These are phyloP conservation scores for Salvelinus namaycush DNA, from an alignment of 2,113 vertebrate species.

Conservation along the genomic window DNA sequence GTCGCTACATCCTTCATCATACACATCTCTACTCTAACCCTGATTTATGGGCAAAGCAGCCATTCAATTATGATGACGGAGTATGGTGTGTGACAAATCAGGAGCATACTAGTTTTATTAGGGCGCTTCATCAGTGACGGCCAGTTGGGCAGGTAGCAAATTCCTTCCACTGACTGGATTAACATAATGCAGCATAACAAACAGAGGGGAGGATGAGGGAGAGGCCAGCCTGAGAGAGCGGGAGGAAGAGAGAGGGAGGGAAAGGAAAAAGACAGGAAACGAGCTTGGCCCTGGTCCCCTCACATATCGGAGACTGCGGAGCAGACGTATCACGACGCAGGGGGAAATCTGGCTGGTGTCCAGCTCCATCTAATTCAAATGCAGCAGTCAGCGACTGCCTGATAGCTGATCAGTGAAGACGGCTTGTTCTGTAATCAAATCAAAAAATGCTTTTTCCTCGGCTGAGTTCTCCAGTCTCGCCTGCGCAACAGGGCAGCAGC, in stretches of 20 bases:
- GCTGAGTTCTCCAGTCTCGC: background rate
- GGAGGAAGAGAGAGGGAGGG: background rate
- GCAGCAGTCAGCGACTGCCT: constrained; percentile 30
- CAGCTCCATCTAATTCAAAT: constrained; percentile 40
- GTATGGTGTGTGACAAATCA: constrained; percentile 7
- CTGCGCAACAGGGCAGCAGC: background rate
- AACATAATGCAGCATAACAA: background rate
- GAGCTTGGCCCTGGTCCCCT: background rate
- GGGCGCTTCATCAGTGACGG: constrained; percentile 12
- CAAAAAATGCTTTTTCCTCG: constrained; percentile 17
- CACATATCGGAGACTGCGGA: constrained; percentile 9
- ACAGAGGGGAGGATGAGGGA: background rate
- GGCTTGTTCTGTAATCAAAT: constrained; percentile 42
- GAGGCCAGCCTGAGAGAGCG: background rate
- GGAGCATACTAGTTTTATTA: constrained; percentile 39
- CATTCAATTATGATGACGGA: constrained; percentile 33
- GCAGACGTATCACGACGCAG: constrained; percentile 19
- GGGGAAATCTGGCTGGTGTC: constrained; percentile 23
- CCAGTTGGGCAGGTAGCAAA: background rate
- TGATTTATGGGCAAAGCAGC: constrained; percentile 48
- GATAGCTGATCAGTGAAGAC: constrained; percentile 22
- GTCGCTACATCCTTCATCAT: constrained; percentile 7
- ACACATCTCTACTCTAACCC: constrained; percentile 9
- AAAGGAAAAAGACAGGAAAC: constrained; percentile 1
- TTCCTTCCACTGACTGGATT: background rate